Conservation (phyloP, 2,113 vertebrate species). For the Oncorhynchus mykiss region DNA sequence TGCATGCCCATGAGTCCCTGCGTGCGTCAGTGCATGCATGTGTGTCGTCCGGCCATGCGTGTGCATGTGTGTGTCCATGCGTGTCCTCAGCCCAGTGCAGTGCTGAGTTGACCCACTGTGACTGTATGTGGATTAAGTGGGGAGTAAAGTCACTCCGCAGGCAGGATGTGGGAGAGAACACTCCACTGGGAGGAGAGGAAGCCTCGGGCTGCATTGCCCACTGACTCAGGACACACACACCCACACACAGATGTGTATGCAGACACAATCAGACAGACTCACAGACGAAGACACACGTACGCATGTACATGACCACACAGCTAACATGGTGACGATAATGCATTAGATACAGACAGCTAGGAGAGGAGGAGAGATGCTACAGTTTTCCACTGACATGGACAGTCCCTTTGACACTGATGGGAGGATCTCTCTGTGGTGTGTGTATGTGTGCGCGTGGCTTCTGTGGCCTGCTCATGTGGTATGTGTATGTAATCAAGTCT, state of each 20-base stretch:
- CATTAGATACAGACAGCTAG: no score
- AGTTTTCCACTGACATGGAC: no score
- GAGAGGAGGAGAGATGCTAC: no score
- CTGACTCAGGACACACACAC: conserved; percentile 16
- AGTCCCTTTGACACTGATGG: no score
- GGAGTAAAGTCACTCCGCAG: conserved; percentile 24
- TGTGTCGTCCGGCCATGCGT: conserved; percentile 15
- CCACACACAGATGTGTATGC: neutral
- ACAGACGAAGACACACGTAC: conserved; percentile 1
- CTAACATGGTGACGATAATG: no score
- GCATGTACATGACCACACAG: conserved; percentile 6
- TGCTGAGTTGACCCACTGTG: conserved; percentile 12
- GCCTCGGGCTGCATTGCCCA: conserved; percentile 33
- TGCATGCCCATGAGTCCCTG: neutral
- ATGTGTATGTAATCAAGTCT: no score
- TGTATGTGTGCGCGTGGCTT: no score
- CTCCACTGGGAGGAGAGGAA: conserved; percentile 12
- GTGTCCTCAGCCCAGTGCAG: conserved; percentile 4
- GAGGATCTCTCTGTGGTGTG: no score
- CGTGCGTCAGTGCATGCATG: conserved; percentile 27
- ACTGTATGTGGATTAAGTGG: conserved; percentile 33
- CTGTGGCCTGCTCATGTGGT: no score
- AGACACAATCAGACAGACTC: conserved; percentile 2
- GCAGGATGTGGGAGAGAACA: conserved; percentile 21
- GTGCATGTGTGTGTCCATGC: conserved; percentile 11